Evolutionary conservation across 2,888 invertebrate genomes (phyloP).

Genomic region (Calephelis perditalis): DNA sequence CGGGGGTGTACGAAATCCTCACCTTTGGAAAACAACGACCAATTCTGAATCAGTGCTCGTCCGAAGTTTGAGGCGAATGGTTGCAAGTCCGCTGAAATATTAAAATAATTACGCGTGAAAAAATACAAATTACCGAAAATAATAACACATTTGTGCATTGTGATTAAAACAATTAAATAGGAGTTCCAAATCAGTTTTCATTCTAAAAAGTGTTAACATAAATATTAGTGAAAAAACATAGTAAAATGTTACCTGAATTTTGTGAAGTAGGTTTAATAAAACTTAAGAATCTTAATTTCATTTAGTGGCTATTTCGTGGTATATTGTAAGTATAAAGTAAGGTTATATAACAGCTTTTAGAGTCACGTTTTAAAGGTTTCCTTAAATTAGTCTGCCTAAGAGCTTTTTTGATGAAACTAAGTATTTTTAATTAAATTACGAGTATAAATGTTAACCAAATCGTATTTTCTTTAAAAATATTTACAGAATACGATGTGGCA

Average conservation of each 20-base stretch:
- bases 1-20: constrained; percentile 64
- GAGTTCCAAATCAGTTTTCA: background rate
- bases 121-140: constrained; percentile 28
- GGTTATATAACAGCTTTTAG: background rate
- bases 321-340: constrained; percentile 14
- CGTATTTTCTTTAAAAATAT: too few relatives aligned
- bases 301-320: constrained; percentile 11
- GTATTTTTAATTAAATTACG: too few relatives aligned
- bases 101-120: constrained; percentile 37
- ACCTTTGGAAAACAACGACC: constrained; percentile 70
- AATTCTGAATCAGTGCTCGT: constrained; percentile 70
- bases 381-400: background rate
- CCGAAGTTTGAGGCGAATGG: constrained; percentile 48
- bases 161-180: constrained; percentile 3
- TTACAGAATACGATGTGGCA: too few relatives aligned
- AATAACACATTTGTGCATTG: constrained; percentile 11
- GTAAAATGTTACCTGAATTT: constrained; percentile 5
- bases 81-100: constrained; percentile 35
- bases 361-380: background rate
- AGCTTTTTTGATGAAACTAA: too few relatives aligned
- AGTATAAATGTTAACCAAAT: too few relatives aligned
- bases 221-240: constrained; percentile 1
- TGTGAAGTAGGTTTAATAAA: background rate
- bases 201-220: background rate
- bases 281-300: constrained; percentile 1